These are phyloP conservation scores for Sinelater perroti DNA, from an alignment of 2,888 invertebrate genomes.

Conservation along the genomic window DNA sequence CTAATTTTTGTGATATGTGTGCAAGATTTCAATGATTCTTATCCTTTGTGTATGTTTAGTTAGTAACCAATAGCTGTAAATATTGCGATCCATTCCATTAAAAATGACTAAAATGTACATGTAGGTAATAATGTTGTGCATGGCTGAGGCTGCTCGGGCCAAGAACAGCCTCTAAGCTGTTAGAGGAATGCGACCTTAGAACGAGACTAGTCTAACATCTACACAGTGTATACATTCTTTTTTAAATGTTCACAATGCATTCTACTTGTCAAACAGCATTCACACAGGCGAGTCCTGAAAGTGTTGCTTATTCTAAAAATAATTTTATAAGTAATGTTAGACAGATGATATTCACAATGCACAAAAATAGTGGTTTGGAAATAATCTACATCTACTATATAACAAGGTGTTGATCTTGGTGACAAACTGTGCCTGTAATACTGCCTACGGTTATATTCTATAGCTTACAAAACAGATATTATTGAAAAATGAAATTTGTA, in stretches of 20 bases:
- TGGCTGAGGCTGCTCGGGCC: too few species aligned
- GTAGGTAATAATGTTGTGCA: slow-evolving; percentile 18
- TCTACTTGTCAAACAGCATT: neutral
- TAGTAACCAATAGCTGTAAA: slow-evolving; percentile 9
- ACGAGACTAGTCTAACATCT: slow-evolving; percentile 30
- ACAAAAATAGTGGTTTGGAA: too few species aligned
- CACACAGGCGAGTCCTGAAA: slow-evolving; percentile 6
- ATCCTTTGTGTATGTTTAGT: neutral
- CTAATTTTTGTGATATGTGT: slow-evolving; percentile 41
- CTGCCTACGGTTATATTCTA: too few species aligned
- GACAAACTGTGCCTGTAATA: too few species aligned
- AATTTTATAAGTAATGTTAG: slow-evolving; percentile 20
- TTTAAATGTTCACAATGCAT: slow-evolving; percentile 6
- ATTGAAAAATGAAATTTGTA: too few species aligned
- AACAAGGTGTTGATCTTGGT: too few species aligned
- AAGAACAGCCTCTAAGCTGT: slow-evolving; percentile 5
- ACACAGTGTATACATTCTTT: slow-evolving; percentile 24
- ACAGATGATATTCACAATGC: slow-evolving; percentile 18
- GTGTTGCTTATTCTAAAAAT: slow-evolving; percentile 8
- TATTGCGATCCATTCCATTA: slow-evolving; percentile 32
- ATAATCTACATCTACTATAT: too few species aligned
- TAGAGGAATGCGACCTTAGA: slow-evolving; percentile 23
- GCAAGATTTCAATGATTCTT: too few species aligned
- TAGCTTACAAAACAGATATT: too few species aligned
- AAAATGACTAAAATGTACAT: slow-evolving; percentile 29